A percentile compares a stretch with the other conserved stretches of the same genome.
Evolutionary conservation across 1,140 invertebrate species (phyloP).

Genomic region (Platorchestia sp.): DNA sequence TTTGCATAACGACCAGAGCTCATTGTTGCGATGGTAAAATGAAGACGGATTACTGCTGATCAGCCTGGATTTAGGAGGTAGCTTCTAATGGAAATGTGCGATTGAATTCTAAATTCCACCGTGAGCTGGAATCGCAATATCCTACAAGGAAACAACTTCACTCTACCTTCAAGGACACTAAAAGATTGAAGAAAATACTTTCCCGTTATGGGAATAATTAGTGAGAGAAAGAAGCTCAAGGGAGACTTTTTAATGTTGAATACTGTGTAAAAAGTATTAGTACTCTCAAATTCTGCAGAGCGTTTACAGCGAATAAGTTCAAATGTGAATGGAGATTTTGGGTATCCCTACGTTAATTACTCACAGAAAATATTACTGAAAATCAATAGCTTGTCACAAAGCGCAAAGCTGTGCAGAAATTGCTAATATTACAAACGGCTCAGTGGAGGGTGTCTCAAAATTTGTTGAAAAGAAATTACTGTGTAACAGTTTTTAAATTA

Average conservation of each 20-base stretch:
- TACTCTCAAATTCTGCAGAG: background rate
- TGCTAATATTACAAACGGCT: background rate
- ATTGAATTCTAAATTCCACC: background rate
- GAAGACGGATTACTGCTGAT: background rate
- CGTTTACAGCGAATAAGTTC: background rate
- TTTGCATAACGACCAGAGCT: slow-evolving; percentile 12
- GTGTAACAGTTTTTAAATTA: too few relatives aligned
- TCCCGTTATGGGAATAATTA: background rate
- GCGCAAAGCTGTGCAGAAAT: background rate
- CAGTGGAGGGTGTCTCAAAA: too few relatives aligned
- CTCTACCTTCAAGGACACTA: background rate
- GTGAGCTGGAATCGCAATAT: background rate
- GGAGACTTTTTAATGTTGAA: background rate
- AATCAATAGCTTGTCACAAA: background rate
- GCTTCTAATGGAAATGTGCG: background rate
- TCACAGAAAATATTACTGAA: background rate
- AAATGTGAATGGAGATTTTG: background rate
- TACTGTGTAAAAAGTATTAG: background rate
- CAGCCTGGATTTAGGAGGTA: background rate
- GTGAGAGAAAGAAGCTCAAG: background rate
- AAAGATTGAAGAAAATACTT: background rate
- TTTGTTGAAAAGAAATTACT: too few relatives aligned
- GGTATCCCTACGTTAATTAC: background rate
- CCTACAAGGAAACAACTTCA: background rate
- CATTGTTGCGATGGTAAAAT: background rate